Conservation (phyloP, 1,140 invertebrate species). For the Diorhabda elongata region DNA sequence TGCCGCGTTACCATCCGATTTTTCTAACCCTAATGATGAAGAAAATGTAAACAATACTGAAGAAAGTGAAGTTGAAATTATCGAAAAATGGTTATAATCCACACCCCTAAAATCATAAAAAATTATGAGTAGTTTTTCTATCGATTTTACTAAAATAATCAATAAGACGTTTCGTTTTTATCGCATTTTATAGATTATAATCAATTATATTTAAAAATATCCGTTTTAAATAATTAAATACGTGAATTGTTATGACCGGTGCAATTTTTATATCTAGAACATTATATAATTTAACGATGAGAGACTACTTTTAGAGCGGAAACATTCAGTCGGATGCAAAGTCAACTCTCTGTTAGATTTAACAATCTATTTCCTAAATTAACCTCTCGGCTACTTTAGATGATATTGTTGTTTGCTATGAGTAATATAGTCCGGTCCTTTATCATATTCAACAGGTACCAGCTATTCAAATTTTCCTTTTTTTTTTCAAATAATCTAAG, state of each 20-base stretch:
- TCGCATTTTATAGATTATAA: too few species aligned
- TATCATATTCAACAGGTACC: not conserved
- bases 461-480: too few species aligned
- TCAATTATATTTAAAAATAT: not conserved
- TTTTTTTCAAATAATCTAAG: too few species aligned
- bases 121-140: too few species aligned
- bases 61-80: too few species aligned
- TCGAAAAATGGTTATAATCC: too few species aligned
- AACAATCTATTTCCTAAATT: slow-evolving; percentile 51
- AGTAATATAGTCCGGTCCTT: not conserved
- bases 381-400: slow-evolving; percentile 44
- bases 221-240: slow-evolving; percentile 7
- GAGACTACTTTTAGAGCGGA: slow-evolving; percentile 47
- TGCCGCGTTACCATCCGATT: too few species aligned
- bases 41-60: too few species aligned
- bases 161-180: too few species aligned
- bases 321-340: slow-evolving; percentile 48
- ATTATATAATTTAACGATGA: slow-evolving; percentile 49
- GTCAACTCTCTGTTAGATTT: slow-evolving; percentile 47
- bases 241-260: slow-evolving; percentile 23
- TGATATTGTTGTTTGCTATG: slow-evolving; percentile 27
- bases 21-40: too few species aligned
- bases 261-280: slow-evolving; percentile 47
- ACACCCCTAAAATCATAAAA: too few species aligned
- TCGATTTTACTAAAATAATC: too few species aligned